Evolutionary conservation across 2,113 vertebrate species (phyloP).

Genomic region (Brachypodius melanocephalos): DNA sequence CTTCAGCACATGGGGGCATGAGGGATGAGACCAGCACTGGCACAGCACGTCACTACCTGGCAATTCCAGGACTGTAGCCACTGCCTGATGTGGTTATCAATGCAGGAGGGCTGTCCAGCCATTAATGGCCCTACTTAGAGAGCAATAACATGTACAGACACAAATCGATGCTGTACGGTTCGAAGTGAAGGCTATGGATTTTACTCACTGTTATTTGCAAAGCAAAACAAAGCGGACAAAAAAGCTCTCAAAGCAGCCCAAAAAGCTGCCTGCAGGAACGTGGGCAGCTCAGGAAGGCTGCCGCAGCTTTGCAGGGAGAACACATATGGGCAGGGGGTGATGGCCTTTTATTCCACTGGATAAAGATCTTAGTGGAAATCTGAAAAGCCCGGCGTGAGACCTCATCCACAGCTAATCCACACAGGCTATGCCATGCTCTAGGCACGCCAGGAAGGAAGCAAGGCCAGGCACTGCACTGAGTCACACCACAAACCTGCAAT

Average conservation of each 20-base stretch:
- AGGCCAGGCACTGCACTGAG: background rate
- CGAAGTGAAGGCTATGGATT: background rate
- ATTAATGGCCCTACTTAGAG: background rate
- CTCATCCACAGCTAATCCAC: conserved; percentile 8
- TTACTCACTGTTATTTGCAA: background rate
- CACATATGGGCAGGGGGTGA: conserved; percentile 32
- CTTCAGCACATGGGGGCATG: background rate
- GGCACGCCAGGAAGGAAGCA: background rate
- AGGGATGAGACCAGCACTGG: background rate
- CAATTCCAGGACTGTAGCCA: background rate
- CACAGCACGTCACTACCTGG: fast-evolving
- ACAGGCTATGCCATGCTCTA: background rate
- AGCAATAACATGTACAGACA: background rate
- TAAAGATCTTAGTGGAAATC: conserved; percentile 35
- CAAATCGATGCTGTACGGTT: background rate
- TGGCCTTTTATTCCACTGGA: conserved; percentile 29
- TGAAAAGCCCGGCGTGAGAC: background rate
- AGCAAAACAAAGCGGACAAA: background rate
- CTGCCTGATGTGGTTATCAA: background rate
- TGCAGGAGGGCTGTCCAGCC: background rate
- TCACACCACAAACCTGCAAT: background rate
- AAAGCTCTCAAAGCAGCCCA: background rate
- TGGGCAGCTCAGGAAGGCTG: conserved; percentile 7
- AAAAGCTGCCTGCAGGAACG: background rate
- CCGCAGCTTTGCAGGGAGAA: conserved; percentile 32